phyloP scores from a whole-genome alignment of 2,888 invertebrate species.

The Hirtodrosophila duncani region DNA sequence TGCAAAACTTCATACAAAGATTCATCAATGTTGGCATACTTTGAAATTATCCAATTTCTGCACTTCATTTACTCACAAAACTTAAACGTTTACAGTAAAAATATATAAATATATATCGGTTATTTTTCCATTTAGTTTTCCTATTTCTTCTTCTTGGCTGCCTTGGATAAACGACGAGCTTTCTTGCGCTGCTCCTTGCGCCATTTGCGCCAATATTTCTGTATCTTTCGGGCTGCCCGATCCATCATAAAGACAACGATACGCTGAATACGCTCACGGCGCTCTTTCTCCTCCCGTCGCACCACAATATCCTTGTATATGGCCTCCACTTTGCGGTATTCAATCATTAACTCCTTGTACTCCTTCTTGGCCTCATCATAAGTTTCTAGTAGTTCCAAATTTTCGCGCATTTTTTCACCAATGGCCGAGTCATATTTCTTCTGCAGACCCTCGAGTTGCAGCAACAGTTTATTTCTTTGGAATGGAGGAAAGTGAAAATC shows the following conservation, averaged over 20 bases:
- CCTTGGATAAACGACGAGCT: too few species aligned
- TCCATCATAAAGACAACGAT: slow-evolving; percentile 76
- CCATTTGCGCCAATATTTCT: slow-evolving; percentile 71
- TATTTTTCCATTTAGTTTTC: slow-evolving; percentile 6
- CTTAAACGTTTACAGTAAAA: too few species aligned
- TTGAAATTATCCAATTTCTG: too few species aligned
- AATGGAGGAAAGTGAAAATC: too few species aligned
- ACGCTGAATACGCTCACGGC: slow-evolving; percentile 64
- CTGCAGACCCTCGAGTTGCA: slow-evolving; percentile 69
- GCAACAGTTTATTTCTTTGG: slow-evolving; percentile 67
- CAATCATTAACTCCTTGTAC: slow-evolving; percentile 66
- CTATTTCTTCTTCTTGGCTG: slow-evolving; percentile 53
- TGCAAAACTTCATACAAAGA: too few species aligned
- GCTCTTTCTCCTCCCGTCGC: slow-evolving; percentile 66
- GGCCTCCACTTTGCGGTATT: slow-evolving; percentile 63
- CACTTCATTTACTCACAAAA: too few species aligned
- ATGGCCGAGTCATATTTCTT: slow-evolving; percentile 75
- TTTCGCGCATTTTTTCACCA: slow-evolving; percentile 71
- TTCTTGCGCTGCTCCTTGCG: slow-evolving; percentile 56
- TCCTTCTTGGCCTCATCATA: slow-evolving; percentile 53
- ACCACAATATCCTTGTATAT: slow-evolving; percentile 65
- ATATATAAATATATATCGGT: too few species aligned
- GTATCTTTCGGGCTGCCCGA: slow-evolving; percentile 75
- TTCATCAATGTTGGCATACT: too few species aligned
- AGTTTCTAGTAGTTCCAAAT: slow-evolving; percentile 58